These are phyloP conservation scores for Pangasius krempfi DNA, from an alignment of 2,797 vertebrate species.

Conservation along the genomic window DNA sequence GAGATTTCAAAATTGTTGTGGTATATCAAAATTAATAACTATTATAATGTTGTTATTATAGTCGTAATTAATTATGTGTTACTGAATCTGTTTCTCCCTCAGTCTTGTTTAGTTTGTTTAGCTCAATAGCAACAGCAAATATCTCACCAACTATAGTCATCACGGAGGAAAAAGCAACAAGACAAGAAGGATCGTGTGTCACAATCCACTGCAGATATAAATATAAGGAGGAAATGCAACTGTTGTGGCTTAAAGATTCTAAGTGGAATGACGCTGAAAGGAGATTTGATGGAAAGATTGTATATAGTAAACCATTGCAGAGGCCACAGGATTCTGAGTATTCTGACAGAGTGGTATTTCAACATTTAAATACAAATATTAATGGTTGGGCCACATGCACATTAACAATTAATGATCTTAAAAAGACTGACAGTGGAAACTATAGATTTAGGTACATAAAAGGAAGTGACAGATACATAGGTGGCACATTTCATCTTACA, in stretches of 20 bases:
- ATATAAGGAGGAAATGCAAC: fast-evolving
- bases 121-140: fast-evolving
- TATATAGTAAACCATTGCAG: slow-evolving; percentile 28
- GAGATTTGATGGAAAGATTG: background rate
- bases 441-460: slow-evolving; percentile 60
- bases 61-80: background rate
- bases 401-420: slow-evolving; percentile 65
- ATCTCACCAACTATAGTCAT: fast-evolving
- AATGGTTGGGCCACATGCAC: fast-evolving
- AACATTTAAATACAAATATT: fast-evolving
- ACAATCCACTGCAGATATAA: slow-evolving; percentile 29
- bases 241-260: slow-evolving; percentile 70
- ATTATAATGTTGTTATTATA: background rate
- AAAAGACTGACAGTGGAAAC: slow-evolving; percentile 58
- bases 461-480: fast-evolving
- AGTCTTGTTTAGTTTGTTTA: slow-evolving; percentile 24
- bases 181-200: slow-evolving; percentile 65
- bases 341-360: slow-evolving; percentile 52
- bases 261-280: fast-evolving
- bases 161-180: fast-evolving
- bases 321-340: slow-evolving; percentile 30
- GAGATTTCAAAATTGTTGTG: background rate
- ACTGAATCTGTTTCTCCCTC: slow-evolving; percentile 8
- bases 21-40: background rate
- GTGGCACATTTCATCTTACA: fast-evolving